These are phyloP conservation scores for Deladenus siricidicola DNA, from an alignment of 2,888 invertebrate genomes.

Conservation along the genomic window DNA sequence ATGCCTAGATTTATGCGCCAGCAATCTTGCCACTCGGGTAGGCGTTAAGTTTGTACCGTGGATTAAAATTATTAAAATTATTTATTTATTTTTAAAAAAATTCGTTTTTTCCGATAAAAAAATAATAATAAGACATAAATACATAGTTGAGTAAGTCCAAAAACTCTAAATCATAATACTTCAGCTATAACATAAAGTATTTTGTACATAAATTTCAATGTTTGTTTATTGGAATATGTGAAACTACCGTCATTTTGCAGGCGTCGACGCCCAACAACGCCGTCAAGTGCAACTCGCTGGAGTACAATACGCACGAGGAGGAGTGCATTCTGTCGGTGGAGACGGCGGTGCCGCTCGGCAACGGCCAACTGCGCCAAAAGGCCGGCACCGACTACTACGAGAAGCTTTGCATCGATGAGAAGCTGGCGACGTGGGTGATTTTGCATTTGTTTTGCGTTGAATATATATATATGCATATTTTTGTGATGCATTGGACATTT, in stretches of 20 bases:
- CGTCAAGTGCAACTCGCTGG: slow-evolving; percentile 49
- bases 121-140: too few species aligned
- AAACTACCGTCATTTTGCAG: too few species aligned
- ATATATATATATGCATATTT: neutral
- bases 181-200: too few species aligned
- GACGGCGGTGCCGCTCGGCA: slow-evolving; percentile 52
- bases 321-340: slow-evolving; percentile 35
- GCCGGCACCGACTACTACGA: slow-evolving; percentile 46
- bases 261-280: neutral
- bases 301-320: slow-evolving; percentile 24
- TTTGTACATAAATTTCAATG: too few species aligned
- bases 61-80: too few species aligned
- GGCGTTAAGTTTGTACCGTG: neutral
- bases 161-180: too few species aligned
- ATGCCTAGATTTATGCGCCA: slow-evolving; percentile 39
- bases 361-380: slow-evolving; percentile 48
- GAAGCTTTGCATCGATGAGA: slow-evolving; percentile 46
- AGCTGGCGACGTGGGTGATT: slow-evolving; percentile 31
- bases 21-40: slow-evolving; percentile 29
- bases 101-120: too few species aligned
- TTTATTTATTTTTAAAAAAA: too few species aligned
- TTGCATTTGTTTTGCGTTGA: neutral
- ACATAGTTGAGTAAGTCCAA: too few species aligned
- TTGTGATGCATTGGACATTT: neutral
- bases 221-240: too few species aligned